Percentiles rank a stretch among this genome's conserved stretches.
Evolutionary conservation across 53 echinoderm and acorn worm species (phyloP).

Genomic region (Antedon mediterranea): DNA sequence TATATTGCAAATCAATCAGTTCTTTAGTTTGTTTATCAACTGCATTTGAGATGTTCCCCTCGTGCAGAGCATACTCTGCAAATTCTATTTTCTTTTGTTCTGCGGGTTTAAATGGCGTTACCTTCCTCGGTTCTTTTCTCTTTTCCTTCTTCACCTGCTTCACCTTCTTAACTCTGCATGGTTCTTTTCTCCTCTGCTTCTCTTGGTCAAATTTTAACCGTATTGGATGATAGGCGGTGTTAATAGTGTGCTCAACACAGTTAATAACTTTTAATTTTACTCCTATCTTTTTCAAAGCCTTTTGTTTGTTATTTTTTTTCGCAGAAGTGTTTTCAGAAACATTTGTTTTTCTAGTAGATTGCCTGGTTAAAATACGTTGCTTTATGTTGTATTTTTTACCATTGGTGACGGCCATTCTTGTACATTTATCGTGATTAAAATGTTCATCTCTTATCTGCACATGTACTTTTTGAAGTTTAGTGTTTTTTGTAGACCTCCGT

Average conservation of each 20-base stretch:
- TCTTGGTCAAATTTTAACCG: background rate
- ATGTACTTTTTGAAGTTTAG: conserved; percentile 4
- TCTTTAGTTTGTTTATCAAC: background rate
- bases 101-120: background rate
- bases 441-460: conserved; percentile 19
- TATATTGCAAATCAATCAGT: background rate
- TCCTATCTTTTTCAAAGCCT: conserved; percentile 7
- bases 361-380: background rate
- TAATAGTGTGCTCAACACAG: background rate
- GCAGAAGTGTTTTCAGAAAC: background rate
- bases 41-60: background rate
- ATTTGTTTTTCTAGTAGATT: background rate
- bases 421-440: conserved; percentile 6
- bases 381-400: background rate
- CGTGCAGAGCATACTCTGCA: background rate
- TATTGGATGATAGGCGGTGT: background rate
- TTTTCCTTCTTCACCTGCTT: background rate
- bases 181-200: background rate
- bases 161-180: conserved; percentile 12
- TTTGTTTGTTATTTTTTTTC: conserved; percentile 26
- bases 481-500: background rate
- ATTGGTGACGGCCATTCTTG: background rate
- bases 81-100: background rate
- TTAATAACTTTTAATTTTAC: conserved; percentile 9
- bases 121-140: background rate